phyloP scores from a whole-genome alignment of 2,113 vertebrate genomes.

The Polypterus bichir region DNA sequence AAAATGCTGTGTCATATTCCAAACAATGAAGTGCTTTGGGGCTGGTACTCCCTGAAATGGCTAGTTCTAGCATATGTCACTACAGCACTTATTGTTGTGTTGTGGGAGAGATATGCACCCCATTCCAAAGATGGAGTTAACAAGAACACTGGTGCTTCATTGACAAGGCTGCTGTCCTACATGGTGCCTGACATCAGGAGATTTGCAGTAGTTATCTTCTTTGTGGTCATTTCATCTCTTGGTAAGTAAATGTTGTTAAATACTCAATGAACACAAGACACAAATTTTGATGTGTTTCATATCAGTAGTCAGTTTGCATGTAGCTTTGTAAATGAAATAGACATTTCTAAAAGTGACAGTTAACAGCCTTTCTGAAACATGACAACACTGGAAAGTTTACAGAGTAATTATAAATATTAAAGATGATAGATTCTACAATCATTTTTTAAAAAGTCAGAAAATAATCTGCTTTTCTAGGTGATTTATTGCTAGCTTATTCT shows the following conservation, averaged over 20 bases:
- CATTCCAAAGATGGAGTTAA: background rate
- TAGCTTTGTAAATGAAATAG: too few species aligned
- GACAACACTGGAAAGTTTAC: too few species aligned
- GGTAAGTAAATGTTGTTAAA: conserved; percentile 29
- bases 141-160: conserved; percentile 12
- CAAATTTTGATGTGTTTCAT: too few species aligned
- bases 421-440: too few species aligned
- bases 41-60: conserved; percentile 45
- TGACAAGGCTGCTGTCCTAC: conserved; percentile 44
- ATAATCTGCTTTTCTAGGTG: too few species aligned
- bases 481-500: too few species aligned
- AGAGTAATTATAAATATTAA: too few species aligned
- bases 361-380: too few species aligned
- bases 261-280: background rate
- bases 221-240: conserved; percentile 48
- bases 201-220: conserved; percentile 35
- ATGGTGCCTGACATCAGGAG: conserved; percentile 35
- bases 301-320: too few species aligned
- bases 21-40: conserved; percentile 43
- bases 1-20: too few species aligned
- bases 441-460: too few species aligned
- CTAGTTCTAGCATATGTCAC: conserved; percentile 26
- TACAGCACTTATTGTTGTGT: conserved; percentile 32
- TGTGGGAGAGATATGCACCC: conserved; percentile 47
- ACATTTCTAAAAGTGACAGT: too few species aligned